Evolutionary conservation across 1,140 invertebrate species (phyloP).

Genomic region (Drosophila tani): DNA sequence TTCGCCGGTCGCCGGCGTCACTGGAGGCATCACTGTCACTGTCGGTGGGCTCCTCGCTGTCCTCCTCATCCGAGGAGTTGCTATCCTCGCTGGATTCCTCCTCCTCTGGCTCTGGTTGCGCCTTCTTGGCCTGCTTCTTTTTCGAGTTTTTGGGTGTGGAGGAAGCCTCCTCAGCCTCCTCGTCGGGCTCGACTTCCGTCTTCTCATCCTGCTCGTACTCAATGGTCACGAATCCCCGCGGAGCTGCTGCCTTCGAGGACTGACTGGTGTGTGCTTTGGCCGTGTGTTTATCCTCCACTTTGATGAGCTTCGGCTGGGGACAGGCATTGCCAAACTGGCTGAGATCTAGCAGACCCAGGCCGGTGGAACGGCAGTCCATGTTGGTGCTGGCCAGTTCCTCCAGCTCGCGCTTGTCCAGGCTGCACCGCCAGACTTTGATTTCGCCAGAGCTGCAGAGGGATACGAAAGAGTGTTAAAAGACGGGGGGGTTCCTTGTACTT

Average conservation of each 20-base stretch:
- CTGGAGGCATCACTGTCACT: slow-evolving; percentile 38
- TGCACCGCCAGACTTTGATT: slow-evolving; percentile 90
- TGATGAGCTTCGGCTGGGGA: slow-evolving; percentile 2
- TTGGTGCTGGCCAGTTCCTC: slow-evolving; percentile 85
- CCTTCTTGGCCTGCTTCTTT: slow-evolving; percentile 10
- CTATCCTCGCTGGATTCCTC: slow-evolving; percentile 22
- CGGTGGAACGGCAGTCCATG: slow-evolving; percentile 88
- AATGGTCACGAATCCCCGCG: slow-evolving; percentile 22
- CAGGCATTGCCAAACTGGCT: slow-evolving; percentile 45
- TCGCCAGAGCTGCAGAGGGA: slow-evolving; percentile 88
- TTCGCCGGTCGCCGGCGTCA: background rate
- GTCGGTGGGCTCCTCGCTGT: slow-evolving; percentile 36
- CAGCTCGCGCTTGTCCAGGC: slow-evolving; percentile 85
- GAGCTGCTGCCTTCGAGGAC: background rate
- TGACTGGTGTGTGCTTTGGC: background rate
- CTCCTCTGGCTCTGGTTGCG: background rate
- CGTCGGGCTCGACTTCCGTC: background rate
- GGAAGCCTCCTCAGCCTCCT: background rate
- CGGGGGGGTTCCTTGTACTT: no score
- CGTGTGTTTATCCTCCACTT: background rate
- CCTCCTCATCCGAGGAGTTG: slow-evolving; percentile 13
- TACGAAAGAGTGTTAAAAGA: background rate
- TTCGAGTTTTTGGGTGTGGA: background rate
- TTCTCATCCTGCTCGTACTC: slow-evolving; percentile 46
- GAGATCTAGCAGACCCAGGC: slow-evolving; percentile 85